Percentiles rank a stretch among this genome's conserved stretches.
Evolutionary conservation across 2,888 invertebrate genomes (phyloP).

Genomic region (Eubasilissa splendida): DNA sequence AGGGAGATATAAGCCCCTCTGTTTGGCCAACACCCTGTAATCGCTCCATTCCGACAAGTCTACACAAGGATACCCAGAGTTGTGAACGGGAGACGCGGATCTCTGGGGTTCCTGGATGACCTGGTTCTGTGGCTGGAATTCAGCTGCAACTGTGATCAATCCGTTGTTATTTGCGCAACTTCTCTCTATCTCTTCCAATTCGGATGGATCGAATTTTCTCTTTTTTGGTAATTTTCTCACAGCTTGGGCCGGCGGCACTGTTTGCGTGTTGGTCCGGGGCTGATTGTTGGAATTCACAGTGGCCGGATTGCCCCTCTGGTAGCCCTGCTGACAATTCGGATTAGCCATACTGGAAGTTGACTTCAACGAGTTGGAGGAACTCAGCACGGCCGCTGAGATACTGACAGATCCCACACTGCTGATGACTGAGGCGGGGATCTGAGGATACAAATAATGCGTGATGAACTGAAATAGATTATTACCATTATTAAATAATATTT

Average conservation of each 20-base stretch:
- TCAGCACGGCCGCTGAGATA: conserved; percentile 64
- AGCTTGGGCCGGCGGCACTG: conserved; percentile 71
- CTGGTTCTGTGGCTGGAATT: conserved; percentile 61
- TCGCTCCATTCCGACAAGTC: conserved; percentile 96
- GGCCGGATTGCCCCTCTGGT: conserved; percentile 62
- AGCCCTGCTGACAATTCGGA: conserved; percentile 68
- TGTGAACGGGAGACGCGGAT: conserved; percentile 71
- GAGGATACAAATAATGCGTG: conserved; percentile 58
- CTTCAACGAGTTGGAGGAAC: conserved; percentile 64
- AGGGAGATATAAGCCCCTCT: conserved; percentile 86
- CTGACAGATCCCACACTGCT: conserved; percentile 75
- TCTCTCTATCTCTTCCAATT: conserved; percentile 80
- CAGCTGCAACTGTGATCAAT: conserved; percentile 56
- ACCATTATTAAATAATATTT: no score
- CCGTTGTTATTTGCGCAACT: conserved; percentile 68
- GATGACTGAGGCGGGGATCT: conserved; percentile 75
- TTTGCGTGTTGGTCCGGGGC: conserved; percentile 22
- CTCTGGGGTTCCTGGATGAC: conserved; percentile 62
- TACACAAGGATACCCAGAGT: conserved; percentile 78
- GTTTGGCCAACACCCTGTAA: conserved; percentile 91
- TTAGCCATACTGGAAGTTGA: conserved; percentile 69
- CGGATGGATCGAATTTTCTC: conserved; percentile 87
- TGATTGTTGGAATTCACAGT: conserved; percentile 59
- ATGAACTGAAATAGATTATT: no score
- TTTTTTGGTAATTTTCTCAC: conserved; percentile 93